Conservation (phyloP, 2,113 vertebrate species). For the Semnopithecus entellus region DNA sequence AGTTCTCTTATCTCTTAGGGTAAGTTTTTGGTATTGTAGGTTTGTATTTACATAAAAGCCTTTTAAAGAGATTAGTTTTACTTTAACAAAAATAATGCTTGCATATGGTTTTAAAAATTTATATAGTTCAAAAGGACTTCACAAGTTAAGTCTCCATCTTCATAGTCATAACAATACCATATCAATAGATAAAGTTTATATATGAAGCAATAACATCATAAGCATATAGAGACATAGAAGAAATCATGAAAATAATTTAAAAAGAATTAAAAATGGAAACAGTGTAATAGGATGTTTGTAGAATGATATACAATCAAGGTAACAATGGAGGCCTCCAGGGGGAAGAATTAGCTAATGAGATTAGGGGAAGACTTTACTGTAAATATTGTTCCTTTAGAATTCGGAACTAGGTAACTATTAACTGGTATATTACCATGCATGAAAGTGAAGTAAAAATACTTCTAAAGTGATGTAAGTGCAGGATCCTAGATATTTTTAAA, state of each 20-base stretch:
- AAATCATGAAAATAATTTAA: not conserved
- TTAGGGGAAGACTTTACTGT: not conserved
- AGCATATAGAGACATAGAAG: not conserved
- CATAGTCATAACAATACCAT: not conserved
- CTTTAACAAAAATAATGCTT: constrained; percentile 12
- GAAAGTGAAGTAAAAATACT: not conserved
- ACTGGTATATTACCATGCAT: not conserved
- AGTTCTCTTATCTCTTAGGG: not conserved
- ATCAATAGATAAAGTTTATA: not conserved
- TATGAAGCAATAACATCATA: not conserved
- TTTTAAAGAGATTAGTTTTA: constrained; percentile 14
- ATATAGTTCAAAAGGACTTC: not conserved
- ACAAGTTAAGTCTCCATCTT: not conserved
- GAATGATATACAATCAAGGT: not conserved
- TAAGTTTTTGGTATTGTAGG: not conserved
- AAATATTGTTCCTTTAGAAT: not conserved
- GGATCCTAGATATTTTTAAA: not conserved
- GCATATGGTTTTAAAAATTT: not conserved
- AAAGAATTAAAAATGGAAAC: not conserved
- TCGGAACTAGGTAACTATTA: not conserved
- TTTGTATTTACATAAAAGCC: not conserved
- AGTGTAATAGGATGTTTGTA: not conserved
- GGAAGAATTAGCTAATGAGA: not conserved
- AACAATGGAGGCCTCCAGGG: not conserved
- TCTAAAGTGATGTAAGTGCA: not conserved